These are phyloP conservation scores for Catharus ustulatus DNA, from an alignment of 2,797 vertebrate genomes.

Conservation along the genomic window DNA sequence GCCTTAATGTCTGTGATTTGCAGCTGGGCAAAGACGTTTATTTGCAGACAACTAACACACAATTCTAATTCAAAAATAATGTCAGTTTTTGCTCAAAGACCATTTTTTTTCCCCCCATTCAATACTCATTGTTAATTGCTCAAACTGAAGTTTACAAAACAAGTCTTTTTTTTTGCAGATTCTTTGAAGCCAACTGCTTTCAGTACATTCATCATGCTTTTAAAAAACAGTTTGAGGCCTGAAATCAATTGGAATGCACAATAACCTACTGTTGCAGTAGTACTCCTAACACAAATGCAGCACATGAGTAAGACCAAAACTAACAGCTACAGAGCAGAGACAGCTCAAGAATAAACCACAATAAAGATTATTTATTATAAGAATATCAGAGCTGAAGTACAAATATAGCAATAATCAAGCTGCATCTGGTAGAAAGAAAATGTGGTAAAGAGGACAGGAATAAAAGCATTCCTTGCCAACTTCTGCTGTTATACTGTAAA, in stretches of 20 bases:
- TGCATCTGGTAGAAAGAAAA: constrained; percentile 9
- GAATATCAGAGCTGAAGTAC: background rate
- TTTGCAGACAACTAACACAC: background rate
- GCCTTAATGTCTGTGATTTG: background rate
- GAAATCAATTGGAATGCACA: background rate
- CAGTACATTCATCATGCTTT: constrained; percentile 82
- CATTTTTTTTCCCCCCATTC: constrained; percentile 74
- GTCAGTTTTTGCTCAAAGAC: constrained; percentile 66
- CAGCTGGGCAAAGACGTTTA: constrained; percentile 9
- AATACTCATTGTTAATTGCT: constrained; percentile 81
- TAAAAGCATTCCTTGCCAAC: background rate
- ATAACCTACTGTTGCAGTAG: background rate
- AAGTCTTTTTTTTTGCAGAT: constrained; percentile 44
- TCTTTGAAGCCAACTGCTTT: constrained; percentile 77
- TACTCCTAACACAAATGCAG: background rate
- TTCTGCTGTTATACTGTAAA: background rate
- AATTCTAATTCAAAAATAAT: constrained; percentile 44
- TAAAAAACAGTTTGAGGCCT: constrained; percentile 4
- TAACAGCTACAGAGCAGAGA: background rate
- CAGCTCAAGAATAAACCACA: background rate
- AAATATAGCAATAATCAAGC: background rate
- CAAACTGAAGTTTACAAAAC: constrained; percentile 74
- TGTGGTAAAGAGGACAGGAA: background rate
- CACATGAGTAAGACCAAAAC: background rate
- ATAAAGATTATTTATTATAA: background rate